Evolutionary conservation across 2,888 invertebrate species (phyloP), one percentile per base, ranked within the genome.

Genomic region (Pristionchus fissidentatus): DNA sequence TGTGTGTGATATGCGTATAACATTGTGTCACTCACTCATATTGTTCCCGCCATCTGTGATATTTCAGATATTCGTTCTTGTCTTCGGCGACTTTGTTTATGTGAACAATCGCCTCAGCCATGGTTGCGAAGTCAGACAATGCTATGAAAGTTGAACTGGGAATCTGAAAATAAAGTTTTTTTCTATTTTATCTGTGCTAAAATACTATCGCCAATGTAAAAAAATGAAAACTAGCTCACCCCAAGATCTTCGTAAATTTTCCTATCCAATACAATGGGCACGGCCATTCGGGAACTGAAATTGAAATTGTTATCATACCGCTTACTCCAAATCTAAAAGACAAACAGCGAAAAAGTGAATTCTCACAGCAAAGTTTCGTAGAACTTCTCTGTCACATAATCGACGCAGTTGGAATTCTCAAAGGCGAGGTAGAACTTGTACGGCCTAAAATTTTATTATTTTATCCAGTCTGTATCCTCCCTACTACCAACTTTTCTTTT

Each of bases 351-450:
- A 29, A 32, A 10, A 7, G n/a, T 32, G 41, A 52, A 41, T 19
- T 32, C 57, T 62, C 2, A 85, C 85, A 55, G 80, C 43, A 89
- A 49, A 3, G 88, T 84, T 41, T 87, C 85, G 84, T 86, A 89
- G 83, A 88, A 88, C 82, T 89, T 89, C 73, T 89, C 89, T 0
- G 89, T 89, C 49, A 88, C 89, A 75, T 89, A 89, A 52, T 89
- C 88, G 26, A 84, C 84, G 84, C 89, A 89, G 57, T 88, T 85
- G 32, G 86, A 86, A 79, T 89, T 89, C 79, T 89, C 89, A n/a
- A 89, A 87, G 0, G 88, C 87, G 19, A 89, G 80, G 80, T 87
- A 88, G 84, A 88, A 89, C 57, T 87, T 87, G 85, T 88, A 87
- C 52, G 85, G 87, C 29, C 84, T 86, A 10, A 19, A 35, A 70